Base-by-base conservation (phyloP, 2,113 vertebrate species). In the Pachycephala philippinensis region DNA sequence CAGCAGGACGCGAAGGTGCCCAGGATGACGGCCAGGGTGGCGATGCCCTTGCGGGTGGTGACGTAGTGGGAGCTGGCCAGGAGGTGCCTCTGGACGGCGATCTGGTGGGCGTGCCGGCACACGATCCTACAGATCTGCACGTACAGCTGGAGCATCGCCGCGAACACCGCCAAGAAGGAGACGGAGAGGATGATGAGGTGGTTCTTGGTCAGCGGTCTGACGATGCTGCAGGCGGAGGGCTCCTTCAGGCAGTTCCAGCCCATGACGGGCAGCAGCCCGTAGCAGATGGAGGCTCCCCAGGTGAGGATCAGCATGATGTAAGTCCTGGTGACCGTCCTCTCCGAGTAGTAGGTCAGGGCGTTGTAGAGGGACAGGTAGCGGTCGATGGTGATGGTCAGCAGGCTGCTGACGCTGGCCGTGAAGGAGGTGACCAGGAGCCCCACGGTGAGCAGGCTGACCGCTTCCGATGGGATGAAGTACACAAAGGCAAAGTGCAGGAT, bases 161-260 rank as follows among this genome's bases (percentile, higher is more conserved):
- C 98, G 8, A 99, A 98, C 65, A 98, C 98, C 90, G 98, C 76
- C 66, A 99, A 97, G 95, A 99, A 99, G 70, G 98, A 98, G 6
- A 98, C 91, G 10, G 99, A 99, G 37, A 99, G 98, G 90, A 99
- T 97, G 17, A 98, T 92, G 52, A 99, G 98, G 97, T 99, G 99
- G 84, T 96, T 98, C 96, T 98, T 98, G 40, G 97, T 98, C 95
- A 99, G 96, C 6, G 99, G 99, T 9, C 93, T 97, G 11, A 99
- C 97, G 27, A 99, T 84, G 22, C 99, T 99, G 77, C 99, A 99
- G 27, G 97, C 60, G 5, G 97, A 83, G 2, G 79, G 91, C 44
- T 98, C 98, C n/a, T 94, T 72, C 85, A 99, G 97, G 91, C 99
- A 99, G 98, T 99, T 99, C 99, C 99, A 99, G 47, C 99, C 99